Evolutionary conservation across 1,140 invertebrate species (phyloP), one percentile per base, ranked within the genome.

Genomic region (Dendrolimus punctatus): DNA sequence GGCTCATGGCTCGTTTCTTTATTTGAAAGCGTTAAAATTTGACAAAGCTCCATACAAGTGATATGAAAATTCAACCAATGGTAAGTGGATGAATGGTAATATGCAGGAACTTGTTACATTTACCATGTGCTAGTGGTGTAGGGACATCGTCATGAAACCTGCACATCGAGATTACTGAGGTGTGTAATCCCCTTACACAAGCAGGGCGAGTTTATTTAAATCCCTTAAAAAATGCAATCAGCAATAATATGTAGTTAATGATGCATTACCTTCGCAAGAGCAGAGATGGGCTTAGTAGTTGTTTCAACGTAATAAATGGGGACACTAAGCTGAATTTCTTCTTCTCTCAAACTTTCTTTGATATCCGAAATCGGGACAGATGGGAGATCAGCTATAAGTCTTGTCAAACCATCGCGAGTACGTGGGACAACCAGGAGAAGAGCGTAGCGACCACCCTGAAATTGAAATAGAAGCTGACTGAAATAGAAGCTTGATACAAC

Each of bases 401-500:
- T 61, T 5, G 71, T 74, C 0, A 91, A 71, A 2, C 90, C 90
- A 48, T 90, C 88, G 0, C 87, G 67, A 2, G 86, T 69, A 0
- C 88, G 82, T 8, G 90, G 90, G 8, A 90, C 68, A 2, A 91
- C 61, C 3, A 91, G 64, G 51, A 90, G 64, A 5, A 91, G 66
- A 2, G 88, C 85, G 54, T 91, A 91, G 40, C 89, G 77, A 39
- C 75, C 80, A 49, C 89, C 90, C 89, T 91, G 68, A 36, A 76
- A 43, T 7, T 10, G 46, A 49, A 40, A 47, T 6, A 48, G 8
- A 5, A 46, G 39, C 6, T 45, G 49, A 40, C 36, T 36, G 44
- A 7, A 43, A 6, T 7, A 10, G 23, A 23, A 23, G 23, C 23
- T 23, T 23, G 23, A 23, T 23, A 3, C 23, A 23, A 23, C 23